These are phyloP conservation scores for Pseudomyrmex dendroicus DNA, from an alignment of 1,140 invertebrate species.

Conservation along the genomic window DNA sequence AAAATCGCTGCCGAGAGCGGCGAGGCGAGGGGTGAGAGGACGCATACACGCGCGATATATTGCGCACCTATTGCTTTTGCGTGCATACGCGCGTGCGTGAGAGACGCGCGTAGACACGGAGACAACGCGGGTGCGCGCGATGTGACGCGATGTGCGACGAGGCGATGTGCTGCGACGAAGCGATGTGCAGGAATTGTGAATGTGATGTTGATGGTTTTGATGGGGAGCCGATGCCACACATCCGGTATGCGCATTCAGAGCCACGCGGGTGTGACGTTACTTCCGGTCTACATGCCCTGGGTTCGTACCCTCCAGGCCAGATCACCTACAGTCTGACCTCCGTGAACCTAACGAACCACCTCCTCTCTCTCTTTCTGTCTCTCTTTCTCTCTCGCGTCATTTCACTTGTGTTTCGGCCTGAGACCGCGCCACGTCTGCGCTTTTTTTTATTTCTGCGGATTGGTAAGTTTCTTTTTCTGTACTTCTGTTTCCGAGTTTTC, in stretches of 20 bases:
- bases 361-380: slow-evolving; percentile 56
- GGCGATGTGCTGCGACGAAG: slow-evolving; percentile 76
- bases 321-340: slow-evolving; percentile 76
- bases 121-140: slow-evolving; percentile 60
- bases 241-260: slow-evolving; percentile 86
- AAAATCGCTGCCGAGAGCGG: slow-evolving; percentile 29
- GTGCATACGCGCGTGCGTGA: slow-evolving; percentile 10
- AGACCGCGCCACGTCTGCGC: background rate
- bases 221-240: slow-evolving; percentile 85
- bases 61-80: slow-evolving; percentile 14
- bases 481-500: background rate
- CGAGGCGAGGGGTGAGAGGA: background rate
- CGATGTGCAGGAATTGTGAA: slow-evolving; percentile 81
- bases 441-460: slow-evolving; percentile 1
- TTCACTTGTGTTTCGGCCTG: slow-evolving; percentile 45
- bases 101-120: slow-evolving; percentile 35
- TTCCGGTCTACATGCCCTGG: slow-evolving; percentile 85
- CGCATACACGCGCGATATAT: background rate
- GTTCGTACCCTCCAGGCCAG: slow-evolving; percentile 77
- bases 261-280: slow-evolving; percentile 85
- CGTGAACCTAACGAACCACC: slow-evolving; percentile 71
- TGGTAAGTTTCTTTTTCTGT: no score
- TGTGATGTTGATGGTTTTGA: slow-evolving; percentile 84
- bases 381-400: slow-evolving; percentile 41
- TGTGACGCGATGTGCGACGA: slow-evolving; percentile 79